Base-by-base conservation (phyloP, 2,797 vertebrate species). In the Tachyglossus aculeatus region DNA sequence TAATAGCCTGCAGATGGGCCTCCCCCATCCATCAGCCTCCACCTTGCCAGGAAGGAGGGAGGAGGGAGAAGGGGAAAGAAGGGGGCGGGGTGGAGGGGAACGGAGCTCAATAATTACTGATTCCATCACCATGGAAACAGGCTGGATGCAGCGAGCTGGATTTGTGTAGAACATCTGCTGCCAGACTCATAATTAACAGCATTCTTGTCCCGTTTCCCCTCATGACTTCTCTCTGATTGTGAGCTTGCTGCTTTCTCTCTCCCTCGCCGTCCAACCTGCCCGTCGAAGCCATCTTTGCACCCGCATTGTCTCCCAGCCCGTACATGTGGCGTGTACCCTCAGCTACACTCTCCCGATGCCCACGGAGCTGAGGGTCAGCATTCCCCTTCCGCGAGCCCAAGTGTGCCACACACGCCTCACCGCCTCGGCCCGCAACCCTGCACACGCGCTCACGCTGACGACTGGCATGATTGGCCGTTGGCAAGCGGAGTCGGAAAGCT, bases 71-170 rank as follows among this genome's bases (percentile, higher is more conserved):
- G 65, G 54, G 68, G 67, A 90, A 91, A 89, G 88, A 81, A 70
- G 71, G 68, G 58, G 40, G 72, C 68, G 61, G 85, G 78, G 71
- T 71, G 81, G 84, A 90, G 86, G 65, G 54, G 68, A 88, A 87
- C 57, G 66, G 89, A 93, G 92, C 91, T 92, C 85, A 88, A 93
- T 95, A 95, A 98, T 96, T 96, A 96, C 94, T 81, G 93, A 94
- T 94, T 93, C 86, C 88, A 96, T 99, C 93, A 90, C 95, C 94
- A 99, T 98, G 96, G 97, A 96, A 98, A 99, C 98, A 94, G 94
- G 94, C 93, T 91, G 95, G 96, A 96, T 95, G 94, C 94, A 94
- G 94, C 81, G 89, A 93, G 93, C 92, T 90, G 87, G 91, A 90
- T 94, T 92, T 92, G 88, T 92, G 92, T 88, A 85, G 94, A 96